A percentile compares a stretch with the other conserved stretches of the same genome.
Evolutionary conservation across 2,797 vertebrate species (phyloP).

Genomic region (Clarias platycephalus): DNA sequence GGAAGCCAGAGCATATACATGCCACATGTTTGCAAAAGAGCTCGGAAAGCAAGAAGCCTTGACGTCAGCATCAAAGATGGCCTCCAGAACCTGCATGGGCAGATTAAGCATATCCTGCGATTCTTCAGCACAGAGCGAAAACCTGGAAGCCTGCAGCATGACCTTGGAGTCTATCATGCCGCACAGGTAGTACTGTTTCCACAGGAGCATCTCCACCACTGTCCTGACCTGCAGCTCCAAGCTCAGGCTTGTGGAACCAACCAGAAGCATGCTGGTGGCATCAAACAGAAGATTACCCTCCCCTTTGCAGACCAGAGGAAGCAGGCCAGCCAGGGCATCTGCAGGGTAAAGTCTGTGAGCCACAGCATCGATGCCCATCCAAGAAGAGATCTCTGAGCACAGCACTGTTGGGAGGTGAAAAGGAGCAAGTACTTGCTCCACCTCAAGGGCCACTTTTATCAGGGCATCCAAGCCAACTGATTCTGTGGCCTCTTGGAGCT

Average conservation of each 20-base stretch:
- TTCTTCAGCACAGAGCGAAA: constrained; percentile 89
- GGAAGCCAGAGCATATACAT: constrained; percentile 88
- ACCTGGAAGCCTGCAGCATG: constrained; percentile 94
- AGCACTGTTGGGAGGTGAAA: constrained; percentile 76
- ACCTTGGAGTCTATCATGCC: constrained; percentile 97
- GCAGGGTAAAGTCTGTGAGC: constrained; percentile 86
- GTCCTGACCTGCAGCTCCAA: constrained; percentile 92
- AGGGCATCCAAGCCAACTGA: constrained; percentile 81
- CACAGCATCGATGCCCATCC: constrained; percentile 79
- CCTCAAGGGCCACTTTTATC: constrained; percentile 77
- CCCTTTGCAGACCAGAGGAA: constrained; percentile 86
- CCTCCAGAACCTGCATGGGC: constrained; percentile 83
- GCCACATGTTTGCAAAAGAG: constrained; percentile 96
- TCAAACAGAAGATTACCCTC: constrained; percentile 90
- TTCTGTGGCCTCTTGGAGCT: constrained; percentile 91
- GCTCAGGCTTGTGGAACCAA: constrained; percentile 83
- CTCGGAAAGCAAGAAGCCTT: constrained; percentile 93
- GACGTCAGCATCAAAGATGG: constrained; percentile 92
- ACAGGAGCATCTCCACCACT: constrained; percentile 92
- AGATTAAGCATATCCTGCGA: constrained; percentile 88
- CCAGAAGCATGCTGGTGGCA: constrained; percentile 84
- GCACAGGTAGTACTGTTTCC: constrained; percentile 89
- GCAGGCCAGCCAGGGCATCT: constrained; percentile 84
- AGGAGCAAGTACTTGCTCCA: constrained; percentile 77
- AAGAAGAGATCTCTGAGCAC: constrained; percentile 77